Evolutionary conservation across 2,888 invertebrate species (phyloP), one percentile per base, ranked within the genome.

Genomic region (Uropetala carovei): DNA sequence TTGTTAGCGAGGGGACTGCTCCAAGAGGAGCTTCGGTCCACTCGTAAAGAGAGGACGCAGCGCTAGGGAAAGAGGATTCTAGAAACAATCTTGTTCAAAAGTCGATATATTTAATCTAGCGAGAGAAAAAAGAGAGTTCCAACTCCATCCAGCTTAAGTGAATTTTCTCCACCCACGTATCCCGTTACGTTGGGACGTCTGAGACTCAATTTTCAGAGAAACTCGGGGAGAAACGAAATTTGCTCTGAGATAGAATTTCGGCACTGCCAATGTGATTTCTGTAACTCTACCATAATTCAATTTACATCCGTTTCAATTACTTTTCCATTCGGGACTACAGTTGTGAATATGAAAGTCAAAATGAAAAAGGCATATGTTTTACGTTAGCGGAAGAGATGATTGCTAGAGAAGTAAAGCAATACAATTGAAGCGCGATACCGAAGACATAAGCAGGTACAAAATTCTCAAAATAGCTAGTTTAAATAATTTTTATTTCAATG

Each of bases 41-140:
- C 43, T 43, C 43, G 43, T 43, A 43, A 43, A 43, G 43, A 43
- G 43, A 43, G 43, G 43, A 43, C 1, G 43, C 43, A 3, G 43
- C 43, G 43, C 1, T 43, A 43, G 43, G 43, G 43, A 68, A 68
- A n/a, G 22, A 75, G 22, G 22, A 9, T 75, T 75, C 5, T 27
- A 27, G 75, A 27, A 13, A 75, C 75, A 27, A 22, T 75, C 27
- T 75, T 27, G 75, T 5, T 75, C 75, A 75, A 75, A 75, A 22
- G 75, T 75, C 75, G 75, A 75, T 75, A 27, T 27, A 27, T 75
- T 75, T 75, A 75, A 75, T 75, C 27, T 75, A 27, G 22, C 27
- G 22, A 10, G 22, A 22, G 75, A 75, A 27, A 68, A 22, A 68
- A 22, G n/a, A 68, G 11, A 75, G 75, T 27, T 13, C 75, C 22